Evolutionary conservation across 2,888 invertebrate species (phyloP).

Genomic region (Coelogynopora nodosa): DNA sequence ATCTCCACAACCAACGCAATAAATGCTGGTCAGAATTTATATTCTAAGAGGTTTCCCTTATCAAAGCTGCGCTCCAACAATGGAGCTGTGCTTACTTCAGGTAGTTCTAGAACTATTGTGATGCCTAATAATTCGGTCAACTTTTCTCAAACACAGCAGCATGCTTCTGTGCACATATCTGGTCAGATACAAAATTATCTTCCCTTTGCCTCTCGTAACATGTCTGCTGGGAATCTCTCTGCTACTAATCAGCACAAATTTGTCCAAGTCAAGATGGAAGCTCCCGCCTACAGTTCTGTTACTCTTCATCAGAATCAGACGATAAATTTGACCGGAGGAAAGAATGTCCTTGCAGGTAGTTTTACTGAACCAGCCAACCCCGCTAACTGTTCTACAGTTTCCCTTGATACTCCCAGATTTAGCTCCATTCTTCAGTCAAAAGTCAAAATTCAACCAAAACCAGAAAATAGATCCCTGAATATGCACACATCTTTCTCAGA

Average conservation of each 20-base stretch:
- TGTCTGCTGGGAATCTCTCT: background rate
- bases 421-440: constrained; percentile 53
- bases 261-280: background rate
- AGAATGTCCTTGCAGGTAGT: too few species aligned
- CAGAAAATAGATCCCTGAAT: background rate
- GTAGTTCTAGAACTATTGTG: background rate
- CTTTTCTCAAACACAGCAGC: background rate
- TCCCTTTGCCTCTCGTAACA: background rate
- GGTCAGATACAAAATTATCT: background rate
- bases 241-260: background rate
- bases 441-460: constrained; percentile 56
- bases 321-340: background rate
- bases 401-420: background rate
- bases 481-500: background rate
- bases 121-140: background rate
- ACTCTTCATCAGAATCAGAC: background rate
- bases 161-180: background rate
- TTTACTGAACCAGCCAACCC: background rate
- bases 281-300: background rate
- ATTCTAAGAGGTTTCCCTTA: background rate
- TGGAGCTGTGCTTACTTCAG: background rate
- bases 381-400: background rate
- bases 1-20: background rate
- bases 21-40: background rate
- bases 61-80: background rate